These are phyloP conservation scores for Bilobella aurantiaca DNA, from an alignment of 1,140 invertebrate genomes.

Conservation along the genomic window DNA sequence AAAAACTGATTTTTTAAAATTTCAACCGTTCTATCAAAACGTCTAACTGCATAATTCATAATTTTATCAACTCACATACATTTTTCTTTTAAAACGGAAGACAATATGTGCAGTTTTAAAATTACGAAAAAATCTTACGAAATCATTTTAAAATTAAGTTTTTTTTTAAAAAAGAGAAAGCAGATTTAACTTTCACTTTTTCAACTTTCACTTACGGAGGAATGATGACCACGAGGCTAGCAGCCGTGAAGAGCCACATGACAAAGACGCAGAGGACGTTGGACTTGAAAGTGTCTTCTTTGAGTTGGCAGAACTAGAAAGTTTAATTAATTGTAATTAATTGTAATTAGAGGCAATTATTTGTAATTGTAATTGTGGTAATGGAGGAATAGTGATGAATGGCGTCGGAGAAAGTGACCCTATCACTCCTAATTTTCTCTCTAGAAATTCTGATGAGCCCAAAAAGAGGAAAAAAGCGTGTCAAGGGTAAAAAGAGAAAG, in stretches of 20 bases:
- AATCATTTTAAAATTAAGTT: background rate
- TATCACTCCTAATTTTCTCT: conserved; percentile 1
- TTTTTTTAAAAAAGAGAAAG: background rate
- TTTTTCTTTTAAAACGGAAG: no score
- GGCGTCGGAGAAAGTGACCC: background rate
- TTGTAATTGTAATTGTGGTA: background rate
- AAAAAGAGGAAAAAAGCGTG: no score
- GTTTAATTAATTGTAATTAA: conserved; percentile 16
- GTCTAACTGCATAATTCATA: no score
- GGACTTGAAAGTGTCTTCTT: conserved; percentile 87
- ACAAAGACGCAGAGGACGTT: conserved; percentile 85
- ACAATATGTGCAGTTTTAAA: no score
- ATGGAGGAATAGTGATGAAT: background rate
- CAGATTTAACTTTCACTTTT: background rate
- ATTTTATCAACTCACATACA: no score
- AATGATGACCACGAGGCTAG: conserved; percentile 65
- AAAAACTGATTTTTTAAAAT: no score
- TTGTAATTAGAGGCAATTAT: background rate
- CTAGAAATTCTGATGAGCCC: background rate
- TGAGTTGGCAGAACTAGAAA: conserved; percentile 66
- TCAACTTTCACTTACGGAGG: conserved; percentile 49
- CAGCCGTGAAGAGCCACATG: conserved; percentile 77
- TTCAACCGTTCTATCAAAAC: no score
- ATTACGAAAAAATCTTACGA: background rate
- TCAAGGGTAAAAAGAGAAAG: background rate